phyloP scores from a whole-genome alignment of 2,888 invertebrate species.

The Digitonthophagus gazella region DNA sequence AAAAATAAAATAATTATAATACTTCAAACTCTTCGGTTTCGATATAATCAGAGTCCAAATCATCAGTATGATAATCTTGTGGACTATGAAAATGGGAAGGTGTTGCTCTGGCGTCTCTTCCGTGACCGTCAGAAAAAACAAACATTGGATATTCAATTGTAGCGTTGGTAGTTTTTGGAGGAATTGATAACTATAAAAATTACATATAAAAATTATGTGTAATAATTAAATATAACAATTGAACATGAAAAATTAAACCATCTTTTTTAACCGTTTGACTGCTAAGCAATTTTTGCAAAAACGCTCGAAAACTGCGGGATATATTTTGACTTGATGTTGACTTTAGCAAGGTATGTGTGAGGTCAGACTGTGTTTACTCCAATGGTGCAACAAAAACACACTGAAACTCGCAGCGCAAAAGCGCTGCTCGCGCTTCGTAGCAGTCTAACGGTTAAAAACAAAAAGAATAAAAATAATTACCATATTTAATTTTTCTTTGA shows the following conservation, averaged over 20 bases:
- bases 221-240: not conserved
- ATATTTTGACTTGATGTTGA: too few relatives aligned
- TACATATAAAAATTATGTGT: slow-evolving; percentile 2
- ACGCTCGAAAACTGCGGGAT: too few relatives aligned
- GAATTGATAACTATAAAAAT: slow-evolving; percentile 38
- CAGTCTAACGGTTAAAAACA: not conserved
- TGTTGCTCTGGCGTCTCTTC: slow-evolving; percentile 52
- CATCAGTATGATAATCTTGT: slow-evolving; percentile 48
- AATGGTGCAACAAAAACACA: not conserved
- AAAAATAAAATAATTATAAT: slow-evolving; percentile 54
- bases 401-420: too few relatives aligned
- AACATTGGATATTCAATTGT: slow-evolving; percentile 77
- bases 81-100: slow-evolving; percentile 36
- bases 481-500: slow-evolving; percentile 67
- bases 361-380: too few relatives aligned
- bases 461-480: slow-evolving; percentile 45
- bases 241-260: not conserved
- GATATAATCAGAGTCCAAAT: slow-evolving; percentile 60
- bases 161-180: slow-evolving; percentile 46
- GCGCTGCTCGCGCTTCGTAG: too few relatives aligned
- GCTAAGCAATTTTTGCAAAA: too few relatives aligned
- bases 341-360: too few relatives aligned
- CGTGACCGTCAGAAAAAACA: slow-evolving; percentile 72
- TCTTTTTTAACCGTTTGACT: too few relatives aligned
- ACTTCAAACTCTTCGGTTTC: slow-evolving; percentile 75